These are phyloP conservation scores for Caenorhabditis panamensis DNA, from an alignment of 2,888 invertebrate species.

Conservation along the genomic window DNA sequence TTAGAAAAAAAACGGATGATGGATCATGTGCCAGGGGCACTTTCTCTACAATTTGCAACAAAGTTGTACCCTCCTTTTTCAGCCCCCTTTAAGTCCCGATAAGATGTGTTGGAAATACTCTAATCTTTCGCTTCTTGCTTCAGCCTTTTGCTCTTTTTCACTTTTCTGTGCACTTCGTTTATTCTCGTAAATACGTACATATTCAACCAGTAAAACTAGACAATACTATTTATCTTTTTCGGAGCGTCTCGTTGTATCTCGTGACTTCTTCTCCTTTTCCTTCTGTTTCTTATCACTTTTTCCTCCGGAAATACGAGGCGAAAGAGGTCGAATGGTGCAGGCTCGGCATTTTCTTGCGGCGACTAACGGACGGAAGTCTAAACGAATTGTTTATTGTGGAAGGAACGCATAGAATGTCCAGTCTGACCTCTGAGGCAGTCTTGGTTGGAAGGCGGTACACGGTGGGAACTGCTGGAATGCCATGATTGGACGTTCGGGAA, in stretches of 20 bases:
- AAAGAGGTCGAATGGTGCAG: constrained; percentile 60
- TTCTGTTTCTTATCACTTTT: constrained; percentile 24
- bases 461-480: constrained; percentile 65
- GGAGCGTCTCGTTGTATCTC: neutral
- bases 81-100: too few species aligned
- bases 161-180: neutral
- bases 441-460: constrained; percentile 60
- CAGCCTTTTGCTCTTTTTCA: neutral
- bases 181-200: constrained; percentile 9
- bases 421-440: constrained; percentile 39
- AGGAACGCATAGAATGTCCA: neutral
- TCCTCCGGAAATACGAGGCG: constrained; percentile 53
- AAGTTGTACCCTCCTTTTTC: too few species aligned
- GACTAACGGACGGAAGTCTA: constrained; percentile 60
- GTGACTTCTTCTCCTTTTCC: neutral
- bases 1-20: too few species aligned
- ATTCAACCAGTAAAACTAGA: constrained; percentile 10
- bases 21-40: too few species aligned
- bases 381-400: constrained; percentile 10
- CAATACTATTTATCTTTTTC: neutral
- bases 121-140: constrained; percentile 13
- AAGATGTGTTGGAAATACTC: constrained; percentile 1
- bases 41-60: too few species aligned
- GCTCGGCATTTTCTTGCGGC: constrained; percentile 66
- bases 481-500: constrained; percentile 51